Evolutionary conservation across 2,113 vertebrate species (phyloP), one percentile per base, ranked within the genome.

Genomic region (Plecotus auritus): DNA sequence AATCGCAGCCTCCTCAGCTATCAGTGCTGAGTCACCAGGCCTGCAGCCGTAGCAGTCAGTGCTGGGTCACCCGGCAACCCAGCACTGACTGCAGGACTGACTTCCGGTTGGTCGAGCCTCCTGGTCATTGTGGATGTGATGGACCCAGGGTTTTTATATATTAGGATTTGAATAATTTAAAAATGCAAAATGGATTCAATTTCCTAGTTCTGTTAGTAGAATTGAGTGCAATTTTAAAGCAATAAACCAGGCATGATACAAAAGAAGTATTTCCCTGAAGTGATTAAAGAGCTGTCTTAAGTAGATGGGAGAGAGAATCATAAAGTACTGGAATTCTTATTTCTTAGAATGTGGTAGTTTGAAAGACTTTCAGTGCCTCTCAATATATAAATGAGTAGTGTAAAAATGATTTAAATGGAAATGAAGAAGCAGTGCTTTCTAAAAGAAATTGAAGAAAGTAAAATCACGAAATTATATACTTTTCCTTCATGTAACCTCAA

Each of bases 321-420:
- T 74, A 87, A 87, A 28, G 42, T 47, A 86, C n/a, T 78, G n/a
- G 32, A 11, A 80, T 84, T 89, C 42, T 93, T 93, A 45, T 76
- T 77, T 96, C 35, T 78, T 35, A 74, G 64, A 74, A 61, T 87
- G n/a, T 86, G 10, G 30, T 86, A 95, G 37, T 13, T 81, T 84
- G 56, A 90, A 73, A 83, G 80, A 82, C 70, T 93, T 93, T 95
- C 74, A 86, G 26, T 94, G 80, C n/a, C 22, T 85, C n/a, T 49
- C 13, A 30, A 11, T 51, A 59, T 70, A 26, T 84, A 93, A 83
- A 76, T 82, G 56, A 42, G 69, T 37, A 87, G 28, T 74, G 42
- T 72, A 42, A 67, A 80, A 86, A 69, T 61, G 11, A 77, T 45
- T 73, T 83, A n/a, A n/a, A 67, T 80, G 93, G 81, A 56, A 17